Base-by-base conservation (phyloP, 2,113 vertebrate species). In the Chaetodon auriga region DNA sequence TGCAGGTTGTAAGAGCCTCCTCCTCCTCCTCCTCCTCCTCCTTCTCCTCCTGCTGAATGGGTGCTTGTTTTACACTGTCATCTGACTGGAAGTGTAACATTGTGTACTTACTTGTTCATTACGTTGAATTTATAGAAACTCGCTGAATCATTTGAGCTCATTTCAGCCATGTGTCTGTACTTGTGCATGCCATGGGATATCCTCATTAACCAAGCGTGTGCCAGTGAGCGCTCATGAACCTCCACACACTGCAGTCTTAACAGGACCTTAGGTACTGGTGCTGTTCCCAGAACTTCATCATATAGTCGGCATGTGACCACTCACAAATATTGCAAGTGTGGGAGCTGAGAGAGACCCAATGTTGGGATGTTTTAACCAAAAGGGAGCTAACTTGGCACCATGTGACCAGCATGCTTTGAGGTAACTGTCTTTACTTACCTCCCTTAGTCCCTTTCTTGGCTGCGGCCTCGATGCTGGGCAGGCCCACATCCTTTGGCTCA, bases 401-500 rank as follows among this genome's bases (percentile, higher is more conserved):
- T 45, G 38, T 70, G 48, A 62, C 38, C 30, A 10, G 35, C 23
- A 30, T 68, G 16, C 12, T 51, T 16, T 51, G 16, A 63, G 48
- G 16, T 30, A 49, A 19, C 21, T 11, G 16, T 53, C n/a, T 36
- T 49, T 35, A 16, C 90, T 87, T 54, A 95, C 93, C 87, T 83
- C 83, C 77, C 93, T 96, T 95, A 83, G 91, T 94, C n/a, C 96
- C 96, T 80, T 98, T 97, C 90, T 96, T 95, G 80, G 93, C 85
- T 15, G 89, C 93, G 1, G 85, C 91, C 38, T 96, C 95, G 6
- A 99, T 91, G 90, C 94, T 97, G 79, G 95, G 95, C 54, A 99
- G 95, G 71, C 98, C 98, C 48, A 99, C 98, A 4, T 99, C 98
- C 1, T 94, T 95, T 0, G 98, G 98, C 87, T 99, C 98, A 0